Base-by-base conservation (phyloP, 2,797 vertebrate genomes). In the Epinephelus malabaricus region DNA sequence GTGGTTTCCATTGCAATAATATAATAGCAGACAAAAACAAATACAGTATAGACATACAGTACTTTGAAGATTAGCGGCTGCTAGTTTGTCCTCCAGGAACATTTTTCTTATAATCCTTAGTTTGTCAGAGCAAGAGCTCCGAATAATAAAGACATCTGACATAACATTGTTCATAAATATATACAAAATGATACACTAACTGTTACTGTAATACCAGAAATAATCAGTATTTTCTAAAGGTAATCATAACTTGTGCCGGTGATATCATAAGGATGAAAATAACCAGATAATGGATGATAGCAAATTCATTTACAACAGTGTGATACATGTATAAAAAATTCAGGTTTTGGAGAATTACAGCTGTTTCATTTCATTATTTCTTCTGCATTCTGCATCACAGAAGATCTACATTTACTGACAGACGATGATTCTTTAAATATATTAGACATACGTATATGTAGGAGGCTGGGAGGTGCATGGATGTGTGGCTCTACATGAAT, bases 1-100 rank as follows among this genome's bases (percentile, higher is more conserved):
- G 82, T 91, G 85, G 66, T 87, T 84, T 76, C 51, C 17, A 73
- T 30, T 58, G 6, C 54, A 73, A 74, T 77, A 58, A 66, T 60
- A 66, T n/a, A 53, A 79, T 53, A 70, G 55, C 21, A 78, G 15
- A 61, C 8, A 68, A 66, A 81, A 79, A 79, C 71, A 87, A 81
- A 86, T 80, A 84, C 47, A 69, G 47, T 67, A 73, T 38, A 74
- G 82, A 73, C 55, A 87, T 69, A 62, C 6, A n/a, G 19, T 68
- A 56, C 59, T 72, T 55, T 73, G 63, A 69, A 67, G 78, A 88
- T 86, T 83, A 82, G 61, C 15, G 51, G 54, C n/a, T 68, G 43
- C 4, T 34, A 13, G 8, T 84, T 79, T 82, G 70, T 72, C 49
- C 51, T 69, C 3, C 3, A 30, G 58, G 27, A 62, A 69, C 47